These are phyloP conservation scores for Opisthograptis luteolata DNA, from an alignment of 2,888 invertebrate genomes.

Conservation along the genomic window DNA sequence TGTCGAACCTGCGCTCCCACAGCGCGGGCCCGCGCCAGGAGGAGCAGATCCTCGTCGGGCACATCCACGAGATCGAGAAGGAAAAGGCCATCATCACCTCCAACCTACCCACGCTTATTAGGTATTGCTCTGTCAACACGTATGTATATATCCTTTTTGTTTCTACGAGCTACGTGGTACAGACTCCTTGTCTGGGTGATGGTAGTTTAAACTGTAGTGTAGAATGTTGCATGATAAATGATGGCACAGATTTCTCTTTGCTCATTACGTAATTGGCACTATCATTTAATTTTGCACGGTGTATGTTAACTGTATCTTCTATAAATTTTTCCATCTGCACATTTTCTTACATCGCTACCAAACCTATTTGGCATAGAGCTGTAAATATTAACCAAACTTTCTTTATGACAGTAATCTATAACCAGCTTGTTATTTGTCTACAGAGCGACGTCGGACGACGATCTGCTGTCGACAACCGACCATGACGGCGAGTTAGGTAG, in stretches of 20 bases:
- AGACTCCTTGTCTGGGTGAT: conserved; percentile 29
- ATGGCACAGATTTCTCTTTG: neutral
- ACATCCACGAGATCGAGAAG: conserved; percentile 92
- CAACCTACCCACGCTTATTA: conserved; percentile 90
- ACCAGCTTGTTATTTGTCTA: conserved; percentile 4
- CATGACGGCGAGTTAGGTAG: conserved; percentile 89
- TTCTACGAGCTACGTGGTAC: conserved; percentile 7
- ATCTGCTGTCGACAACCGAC: conserved; percentile 90
- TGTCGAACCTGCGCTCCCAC: conserved; percentile 88
- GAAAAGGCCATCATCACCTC: conserved; percentile 92
- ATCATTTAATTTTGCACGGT: neutral
- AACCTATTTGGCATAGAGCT: conserved; percentile 15
- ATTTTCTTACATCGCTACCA: conserved; percentile 6
- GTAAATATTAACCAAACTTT: neutral
- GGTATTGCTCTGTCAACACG: conserved; percentile 53
- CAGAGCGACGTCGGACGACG: conserved; percentile 94
- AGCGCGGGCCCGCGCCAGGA: conserved; percentile 85
- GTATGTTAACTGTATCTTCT: neutral
- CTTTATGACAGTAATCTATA: neutral
- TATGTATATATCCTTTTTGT: conserved; percentile 33
- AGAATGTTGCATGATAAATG: conserved; percentile 4
- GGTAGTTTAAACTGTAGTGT: conserved; percentile 15
- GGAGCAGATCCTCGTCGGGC: conserved; percentile 89
- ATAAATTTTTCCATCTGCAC: neutral
- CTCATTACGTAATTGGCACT: conserved; percentile 2